Evolutionary conservation across 2,797 vertebrate genomes (phyloP).

Genomic region (Hypotaenidia philippensis): DNA sequence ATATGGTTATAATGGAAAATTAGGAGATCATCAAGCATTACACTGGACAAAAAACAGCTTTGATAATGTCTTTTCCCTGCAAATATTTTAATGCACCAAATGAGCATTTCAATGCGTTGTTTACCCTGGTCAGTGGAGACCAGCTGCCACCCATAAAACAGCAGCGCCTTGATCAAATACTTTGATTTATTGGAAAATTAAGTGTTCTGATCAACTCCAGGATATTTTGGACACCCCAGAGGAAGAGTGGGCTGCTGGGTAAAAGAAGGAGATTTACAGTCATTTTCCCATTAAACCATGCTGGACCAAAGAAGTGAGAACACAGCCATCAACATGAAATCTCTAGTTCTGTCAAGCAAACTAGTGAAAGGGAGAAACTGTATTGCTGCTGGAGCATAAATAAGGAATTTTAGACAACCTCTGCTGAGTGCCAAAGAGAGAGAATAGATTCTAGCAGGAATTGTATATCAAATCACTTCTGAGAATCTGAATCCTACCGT

Average conservation of each 20-base stretch:
- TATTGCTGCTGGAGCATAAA: background rate
- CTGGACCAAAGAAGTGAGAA: background rate
- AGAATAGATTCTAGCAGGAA: background rate
- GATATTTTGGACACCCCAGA: background rate
- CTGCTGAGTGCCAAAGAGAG: background rate
- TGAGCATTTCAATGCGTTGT: background rate
- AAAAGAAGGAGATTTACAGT: background rate
- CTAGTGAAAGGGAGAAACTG: background rate
- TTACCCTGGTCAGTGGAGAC: background rate
- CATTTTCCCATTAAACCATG: background rate
- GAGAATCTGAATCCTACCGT: background rate
- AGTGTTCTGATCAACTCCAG: background rate
- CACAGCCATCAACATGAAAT: background rate
- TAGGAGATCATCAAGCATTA: background rate
- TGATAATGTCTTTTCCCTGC: background rate
- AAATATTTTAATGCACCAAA: background rate
- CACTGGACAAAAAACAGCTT: background rate
- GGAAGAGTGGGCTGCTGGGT: background rate
- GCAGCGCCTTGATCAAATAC: background rate
- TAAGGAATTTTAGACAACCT: background rate
- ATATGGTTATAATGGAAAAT: background rate
- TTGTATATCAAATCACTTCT: background rate
- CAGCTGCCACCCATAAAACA: background rate
- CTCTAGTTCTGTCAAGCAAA: background rate
- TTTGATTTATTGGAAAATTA: background rate